Percentiles rank a stretch among this genome's conserved stretches.
Conservation (phyloP, 1,140 invertebrate genomes). For the Leptinotarsa defecta region DNA sequence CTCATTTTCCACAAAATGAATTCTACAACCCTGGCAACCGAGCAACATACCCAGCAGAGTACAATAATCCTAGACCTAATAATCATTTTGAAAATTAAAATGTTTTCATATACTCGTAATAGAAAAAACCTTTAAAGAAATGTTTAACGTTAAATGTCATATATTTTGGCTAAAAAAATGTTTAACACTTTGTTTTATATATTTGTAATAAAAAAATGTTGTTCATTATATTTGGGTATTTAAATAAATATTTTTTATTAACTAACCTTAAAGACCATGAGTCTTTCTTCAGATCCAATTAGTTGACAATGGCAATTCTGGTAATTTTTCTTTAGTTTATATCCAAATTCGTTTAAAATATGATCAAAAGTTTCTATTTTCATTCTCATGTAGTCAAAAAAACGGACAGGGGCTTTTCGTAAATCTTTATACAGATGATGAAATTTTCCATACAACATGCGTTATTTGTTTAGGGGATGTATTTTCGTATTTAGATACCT, state of each 20-base stretch:
- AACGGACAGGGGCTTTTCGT: slow-evolving; percentile 7
- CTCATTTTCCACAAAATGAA: no score
- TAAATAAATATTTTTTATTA: not conserved
- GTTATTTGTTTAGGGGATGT: slow-evolving; percentile 11
- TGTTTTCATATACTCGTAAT: not conserved
- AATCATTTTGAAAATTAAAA: not conserved
- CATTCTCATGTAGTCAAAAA: slow-evolving; percentile 15
- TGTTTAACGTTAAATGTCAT: no score
- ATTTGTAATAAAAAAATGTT: no score
- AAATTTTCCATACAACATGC: slow-evolving; percentile 1
- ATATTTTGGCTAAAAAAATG: no score
- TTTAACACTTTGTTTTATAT: no score
- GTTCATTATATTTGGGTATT: not conserved
- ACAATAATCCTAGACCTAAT: not conserved
- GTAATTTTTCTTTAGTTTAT: not conserved
- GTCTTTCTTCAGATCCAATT: slow-evolving; percentile 5
- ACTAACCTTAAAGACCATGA: not conserved
- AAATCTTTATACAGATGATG: slow-evolving; percentile 9
- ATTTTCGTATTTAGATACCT: not conserved
- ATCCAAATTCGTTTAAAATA: slow-evolving; percentile 9
- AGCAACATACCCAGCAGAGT: slow-evolving; percentile 4
- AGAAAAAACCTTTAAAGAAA: not conserved
- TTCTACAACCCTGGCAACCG: no score
- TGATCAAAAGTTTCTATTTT: slow-evolving; percentile 7
- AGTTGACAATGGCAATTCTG: slow-evolving; percentile 4